Evolutionary conservation across 2,113 vertebrate species (phyloP), one percentile per base, ranked within the genome.

Genomic region (Poeciliopsis turrubarensis): DNA sequence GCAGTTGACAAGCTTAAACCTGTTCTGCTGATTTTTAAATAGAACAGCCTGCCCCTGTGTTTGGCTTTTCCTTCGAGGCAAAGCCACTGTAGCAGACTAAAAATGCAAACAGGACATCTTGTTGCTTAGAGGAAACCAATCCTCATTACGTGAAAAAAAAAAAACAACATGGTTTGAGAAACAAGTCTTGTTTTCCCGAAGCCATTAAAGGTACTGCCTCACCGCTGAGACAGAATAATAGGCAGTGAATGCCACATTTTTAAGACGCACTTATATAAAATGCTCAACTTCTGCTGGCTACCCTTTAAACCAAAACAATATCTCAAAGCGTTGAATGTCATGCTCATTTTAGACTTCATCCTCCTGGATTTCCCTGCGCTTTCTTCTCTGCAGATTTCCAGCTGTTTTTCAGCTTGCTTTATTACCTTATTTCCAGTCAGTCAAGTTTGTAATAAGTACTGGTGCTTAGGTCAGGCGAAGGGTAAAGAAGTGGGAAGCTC

Each of bases 61-160:
- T 89, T 90, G 68, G 76, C 34, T 87, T 69, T 80, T 91, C 69
- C 69, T 88, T 69, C 77, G 70, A 25, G 3, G 34, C 44, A 60
- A 82, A 72, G 77, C 80, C 67, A 66, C 73, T 80, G 79, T 62
- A 86, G 82, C 86, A 89, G 74, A 74, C 70, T 57, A 89, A 86
- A 91, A 91, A 87, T 90, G 86, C 86, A 92, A 92, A 92, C 89
- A 93, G 88, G 89, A 92, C 90, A 89, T 91, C 66, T 89, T 73
- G 68, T 81, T 73, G 86, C 83, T 87, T 39, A 72, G 47, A 72
- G 87, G 84, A 89, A 91, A 87, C 73, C 41, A 83, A 70, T 89
- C 72, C 78, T 85, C 89, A 87, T 89, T 82, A 91, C 81, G 82
- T 69, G 37, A 41, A 5, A 19, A 0, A 68, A 72, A 72, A 72